Conservation (phyloP, 2,888 invertebrate genomes). For the Craniophora ligustri region DNA sequence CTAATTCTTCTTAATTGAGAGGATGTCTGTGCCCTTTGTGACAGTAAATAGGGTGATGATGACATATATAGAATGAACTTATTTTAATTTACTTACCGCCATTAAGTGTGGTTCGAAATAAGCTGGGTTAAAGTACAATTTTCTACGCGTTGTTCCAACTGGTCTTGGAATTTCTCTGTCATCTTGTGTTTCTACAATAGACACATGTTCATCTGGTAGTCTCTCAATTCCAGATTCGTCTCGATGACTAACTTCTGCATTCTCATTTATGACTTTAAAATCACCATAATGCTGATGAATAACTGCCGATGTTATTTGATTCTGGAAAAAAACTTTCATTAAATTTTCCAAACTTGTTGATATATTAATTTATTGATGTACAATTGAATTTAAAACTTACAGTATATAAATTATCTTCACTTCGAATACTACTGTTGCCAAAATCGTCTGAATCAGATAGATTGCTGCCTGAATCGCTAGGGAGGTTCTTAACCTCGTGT, state of each 20-base stretch:
- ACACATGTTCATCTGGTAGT: constrained; percentile 94
- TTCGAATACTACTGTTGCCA: constrained; percentile 76
- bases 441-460: constrained; percentile 91
- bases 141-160: constrained; percentile 92
- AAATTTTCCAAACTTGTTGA: neutral
- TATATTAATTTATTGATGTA: neutral
- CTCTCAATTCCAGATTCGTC: constrained; percentile 91
- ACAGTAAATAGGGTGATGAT: no score
- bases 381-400: constrained; percentile 61
- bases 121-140: constrained; percentile 96
- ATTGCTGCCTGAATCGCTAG: constrained; percentile 88
- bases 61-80: neutral
- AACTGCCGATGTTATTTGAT: constrained; percentile 90
- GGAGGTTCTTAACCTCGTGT: constrained; percentile 80
- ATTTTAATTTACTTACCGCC: constrained; percentile 87
- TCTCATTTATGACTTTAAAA: constrained; percentile 73
- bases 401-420: constrained; percentile 74
- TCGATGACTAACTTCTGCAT: constrained; percentile 76
- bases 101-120: constrained; percentile 96
- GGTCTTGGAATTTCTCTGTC: constrained; percentile 91
- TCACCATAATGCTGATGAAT: constrained; percentile 89
- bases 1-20: no score
- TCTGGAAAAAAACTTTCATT: constrained; percentile 66
- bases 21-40: no score
- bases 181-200: constrained; percentile 94